Evolutionary conservation across 1,140 invertebrate species (phyloP).

Genomic region (Drosophila pruinosa): DNA sequence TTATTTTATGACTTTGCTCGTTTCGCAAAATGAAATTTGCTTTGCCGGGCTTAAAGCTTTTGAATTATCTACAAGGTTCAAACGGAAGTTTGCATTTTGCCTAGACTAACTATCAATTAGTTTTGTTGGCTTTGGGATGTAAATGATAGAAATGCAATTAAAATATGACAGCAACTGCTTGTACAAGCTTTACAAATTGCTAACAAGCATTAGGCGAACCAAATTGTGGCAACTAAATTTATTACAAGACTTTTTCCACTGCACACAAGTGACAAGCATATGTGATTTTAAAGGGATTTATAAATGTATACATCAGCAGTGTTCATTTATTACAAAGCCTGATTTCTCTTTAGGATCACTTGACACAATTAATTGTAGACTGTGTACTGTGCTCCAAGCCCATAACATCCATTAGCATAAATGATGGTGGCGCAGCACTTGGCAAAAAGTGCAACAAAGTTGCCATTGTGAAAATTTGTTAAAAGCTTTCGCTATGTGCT

Average conservation of each 20-base stretch:
- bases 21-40: slow-evolving; percentile 15
- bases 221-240: background rate
- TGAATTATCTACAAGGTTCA: slow-evolving; percentile 2
- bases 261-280: too few relatives aligned
- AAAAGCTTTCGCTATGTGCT: slow-evolving; percentile 7
- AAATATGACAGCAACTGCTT: slow-evolving; percentile 15
- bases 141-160: slow-evolving; percentile 50
- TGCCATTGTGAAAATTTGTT: slow-evolving; percentile 16
- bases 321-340: background rate
- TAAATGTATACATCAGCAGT: too few relatives aligned
- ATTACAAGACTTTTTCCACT: too few relatives aligned
- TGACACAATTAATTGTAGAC: background rate
- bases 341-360: background rate
- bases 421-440: slow-evolving; percentile 1
- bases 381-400: background rate
- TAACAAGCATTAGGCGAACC: background rate
- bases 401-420: slow-evolving; percentile 16
- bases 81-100: slow-evolving; percentile 1
- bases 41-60: slow-evolving; percentile 14
- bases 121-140: background rate
- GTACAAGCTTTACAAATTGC: background rate
- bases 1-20: slow-evolving; percentile 49
- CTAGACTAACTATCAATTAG: slow-evolving; percentile 27
- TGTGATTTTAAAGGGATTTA: too few relatives aligned
- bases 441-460: slow-evolving; percentile 14